phyloP scores from a whole-genome alignment of 1,140 invertebrate species.

The Penaeus chinensis region DNA sequence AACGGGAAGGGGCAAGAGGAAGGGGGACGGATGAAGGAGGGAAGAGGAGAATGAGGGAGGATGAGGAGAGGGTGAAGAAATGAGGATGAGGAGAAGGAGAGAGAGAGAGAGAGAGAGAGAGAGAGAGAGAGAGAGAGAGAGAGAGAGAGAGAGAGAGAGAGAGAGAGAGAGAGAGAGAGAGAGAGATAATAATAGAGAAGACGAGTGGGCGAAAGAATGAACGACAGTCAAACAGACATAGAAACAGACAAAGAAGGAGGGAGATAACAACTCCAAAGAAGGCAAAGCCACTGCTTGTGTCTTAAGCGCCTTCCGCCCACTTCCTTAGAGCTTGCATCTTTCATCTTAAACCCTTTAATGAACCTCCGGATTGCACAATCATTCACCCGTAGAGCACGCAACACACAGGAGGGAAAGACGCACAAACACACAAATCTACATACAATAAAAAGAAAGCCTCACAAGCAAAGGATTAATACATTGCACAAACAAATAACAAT shows the following conservation, averaged over 20 bases:
- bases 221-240: constrained; percentile 2
- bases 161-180: constrained; percentile 27
- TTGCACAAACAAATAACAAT: too few relatives aligned
- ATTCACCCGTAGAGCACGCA: too few relatives aligned
- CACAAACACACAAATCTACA: background rate
- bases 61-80: background rate
- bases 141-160: constrained; percentile 5
- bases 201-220: constrained; percentile 28
- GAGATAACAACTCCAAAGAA: constrained; percentile 2
- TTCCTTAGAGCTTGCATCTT: background rate
- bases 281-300: background rate
- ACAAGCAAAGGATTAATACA: too few relatives aligned
- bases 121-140: constrained; percentile 13
- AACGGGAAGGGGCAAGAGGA: background rate
- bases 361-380: too few relatives aligned
- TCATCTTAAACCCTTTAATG: too few relatives aligned
- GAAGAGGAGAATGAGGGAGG: background rate
- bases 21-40: background rate
- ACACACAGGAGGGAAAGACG: too few relatives aligned
- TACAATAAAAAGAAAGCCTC: background rate
- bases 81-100: background rate
- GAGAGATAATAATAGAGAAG: constrained; percentile 20
- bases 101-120: constrained; percentile 24
- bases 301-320: background rate
- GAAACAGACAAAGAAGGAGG: constrained; percentile 9